Evolutionary conservation across 2,113 vertebrate species (phyloP).

Genomic region (Limnothrissa miodon): DNA sequence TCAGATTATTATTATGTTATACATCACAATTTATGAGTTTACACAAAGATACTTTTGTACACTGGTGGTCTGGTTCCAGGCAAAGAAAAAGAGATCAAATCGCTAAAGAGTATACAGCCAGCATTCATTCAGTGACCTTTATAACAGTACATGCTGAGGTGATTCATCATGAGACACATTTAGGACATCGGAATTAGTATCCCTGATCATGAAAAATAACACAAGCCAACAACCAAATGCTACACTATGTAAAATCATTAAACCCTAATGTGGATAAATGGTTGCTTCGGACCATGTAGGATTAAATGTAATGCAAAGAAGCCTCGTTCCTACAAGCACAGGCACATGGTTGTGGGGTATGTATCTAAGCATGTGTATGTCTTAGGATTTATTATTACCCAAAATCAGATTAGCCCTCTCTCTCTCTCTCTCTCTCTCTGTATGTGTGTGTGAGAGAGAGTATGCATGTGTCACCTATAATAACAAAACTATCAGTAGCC

Average conservation of each 20-base stretch:
- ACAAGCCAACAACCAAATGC: neutral
- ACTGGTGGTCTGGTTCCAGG: too few relatives aligned
- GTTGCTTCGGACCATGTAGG: neutral
- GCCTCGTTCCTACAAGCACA: neutral
- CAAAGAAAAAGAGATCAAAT: neutral
- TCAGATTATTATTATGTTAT: neutral
- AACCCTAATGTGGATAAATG: neutral
- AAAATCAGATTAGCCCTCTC: neutral
- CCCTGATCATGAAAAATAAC: conserved; percentile 6
- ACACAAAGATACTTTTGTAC: too few relatives aligned
- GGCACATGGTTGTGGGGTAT: neutral
- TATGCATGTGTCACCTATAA: neutral
- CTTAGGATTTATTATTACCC: neutral
- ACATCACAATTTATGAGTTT: too few relatives aligned
- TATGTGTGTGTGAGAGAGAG: neutral
- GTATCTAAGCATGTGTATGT: neutral
- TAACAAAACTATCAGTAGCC: conserved; percentile 5
- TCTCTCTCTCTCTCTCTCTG: neutral
- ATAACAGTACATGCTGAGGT: neutral
- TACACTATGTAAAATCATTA: neutral
- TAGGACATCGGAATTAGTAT: neutral
- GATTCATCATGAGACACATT: neutral
- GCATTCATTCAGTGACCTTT: neutral
- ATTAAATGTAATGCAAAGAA: neutral
- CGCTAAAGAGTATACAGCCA: neutral